Conservation (phyloP, 23 tunicate species). For the Halocynthia aurantium region DNA sequence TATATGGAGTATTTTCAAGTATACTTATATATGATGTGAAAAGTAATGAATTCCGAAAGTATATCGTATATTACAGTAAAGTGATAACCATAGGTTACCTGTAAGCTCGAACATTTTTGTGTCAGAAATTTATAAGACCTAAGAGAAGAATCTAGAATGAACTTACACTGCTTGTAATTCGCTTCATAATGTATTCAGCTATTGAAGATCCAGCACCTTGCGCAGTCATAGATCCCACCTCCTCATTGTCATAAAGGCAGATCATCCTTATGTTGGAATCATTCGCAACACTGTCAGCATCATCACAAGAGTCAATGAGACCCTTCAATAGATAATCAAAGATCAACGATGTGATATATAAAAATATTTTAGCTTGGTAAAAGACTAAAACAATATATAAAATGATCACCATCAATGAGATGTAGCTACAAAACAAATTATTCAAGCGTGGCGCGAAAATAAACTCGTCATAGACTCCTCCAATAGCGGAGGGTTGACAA, state of each 20-base stretch:
- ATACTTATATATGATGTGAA: too few species aligned
- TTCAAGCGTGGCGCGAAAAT: slow-evolving; percentile 93
- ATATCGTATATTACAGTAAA: too few species aligned
- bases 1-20: too few species aligned
- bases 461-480: slow-evolving; percentile 81
- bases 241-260: slow-evolving; percentile 90
- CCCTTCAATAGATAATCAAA: slow-evolving; percentile 26
- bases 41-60: too few species aligned
- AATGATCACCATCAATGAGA: slow-evolving; percentile 19
- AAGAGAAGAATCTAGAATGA: too few species aligned
- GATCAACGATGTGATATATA: too few species aligned
- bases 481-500: slow-evolving; percentile 70
- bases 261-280: slow-evolving; percentile 73
- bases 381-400: background rate
- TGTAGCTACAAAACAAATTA: slow-evolving; percentile 65
- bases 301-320: slow-evolving; percentile 53
- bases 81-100: too few species aligned
- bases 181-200: slow-evolving; percentile 72
- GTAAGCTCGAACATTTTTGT: too few species aligned
- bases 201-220: slow-evolving; percentile 90
- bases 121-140: too few species aligned
- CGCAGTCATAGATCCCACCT: slow-evolving; percentile 79
- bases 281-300: slow-evolving; percentile 17
- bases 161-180: slow-evolving; percentile 29
- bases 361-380: background rate